A percentile compares a stretch with the other conserved stretches of the same genome.
Conservation (phyloP, 2,113 vertebrate species). For the Haemorhous mexicanus region DNA sequence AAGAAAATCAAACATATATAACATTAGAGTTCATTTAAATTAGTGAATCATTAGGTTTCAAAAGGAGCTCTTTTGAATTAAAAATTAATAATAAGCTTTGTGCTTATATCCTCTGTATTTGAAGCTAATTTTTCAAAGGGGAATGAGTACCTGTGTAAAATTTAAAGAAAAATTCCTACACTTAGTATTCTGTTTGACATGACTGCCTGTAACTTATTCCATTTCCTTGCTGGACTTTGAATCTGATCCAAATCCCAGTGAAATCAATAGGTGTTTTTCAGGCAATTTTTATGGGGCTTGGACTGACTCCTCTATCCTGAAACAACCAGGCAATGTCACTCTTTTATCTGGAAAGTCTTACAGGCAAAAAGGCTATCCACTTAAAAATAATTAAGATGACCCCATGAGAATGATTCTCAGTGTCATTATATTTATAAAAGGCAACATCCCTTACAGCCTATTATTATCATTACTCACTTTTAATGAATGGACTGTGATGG, state of each 20-base stretch:
- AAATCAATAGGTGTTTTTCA: constrained; percentile 35
- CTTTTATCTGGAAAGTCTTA: neutral
- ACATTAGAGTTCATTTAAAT: constrained; percentile 7
- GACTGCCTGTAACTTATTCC: neutral
- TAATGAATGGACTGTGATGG: neutral
- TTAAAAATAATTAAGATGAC: constrained; percentile 26
- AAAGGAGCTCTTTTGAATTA: neutral
- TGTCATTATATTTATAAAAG: constrained; percentile 20
- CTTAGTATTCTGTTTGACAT: neutral
- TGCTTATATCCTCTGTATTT: constrained; percentile 33
- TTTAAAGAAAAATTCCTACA: neutral
- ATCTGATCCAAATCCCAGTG: neutral
- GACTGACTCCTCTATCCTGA: neutral
- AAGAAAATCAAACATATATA: constrained; percentile 16
- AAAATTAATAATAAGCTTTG: neutral
- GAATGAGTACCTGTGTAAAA: neutral
- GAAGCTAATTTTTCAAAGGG: constrained; percentile 15
- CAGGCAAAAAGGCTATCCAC: neutral
- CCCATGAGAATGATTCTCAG: neutral
- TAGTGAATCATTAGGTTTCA: constrained; percentile 7
- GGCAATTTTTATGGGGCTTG: constrained; percentile 5
- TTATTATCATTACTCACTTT: constrained; percentile 13
- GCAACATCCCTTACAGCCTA: neutral
- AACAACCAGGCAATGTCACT: neutral
- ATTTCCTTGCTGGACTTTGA: constrained; percentile 19